Evolutionary conservation across 1,140 invertebrate species (phyloP), one percentile per base, ranked within the genome.

Genomic region (Pogonomyrmex barbatus): DNA sequence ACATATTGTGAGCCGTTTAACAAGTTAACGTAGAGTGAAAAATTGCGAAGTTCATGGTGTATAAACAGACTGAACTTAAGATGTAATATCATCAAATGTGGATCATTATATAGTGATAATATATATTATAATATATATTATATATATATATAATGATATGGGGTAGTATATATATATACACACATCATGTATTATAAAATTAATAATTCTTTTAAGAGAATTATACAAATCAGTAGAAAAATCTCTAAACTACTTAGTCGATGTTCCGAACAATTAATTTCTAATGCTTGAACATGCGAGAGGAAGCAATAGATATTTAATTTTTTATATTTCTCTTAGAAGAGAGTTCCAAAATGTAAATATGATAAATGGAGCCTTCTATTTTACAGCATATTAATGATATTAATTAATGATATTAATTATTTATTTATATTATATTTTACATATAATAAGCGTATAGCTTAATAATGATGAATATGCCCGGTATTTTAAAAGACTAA

Each of bases 281-380:
- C 47, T 36, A 60, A 86, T 63, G 62, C 75, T 90, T 90, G 58
- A 42, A 68, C 75, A 71, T 77, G 77, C 83, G 39, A 68, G 39
- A 68, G 12, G 39, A 84, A 36, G 75, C 81, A 90, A 85, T 87
- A 87, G 70, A 87, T 90, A 86, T 88, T 91, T 91, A 91, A 91
- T 91, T 91, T 24, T 91, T 91, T 91, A 85, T 88, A 91, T 86
- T 60, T 75, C 75, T 85, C 73, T 82, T 85, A 82, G 45, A 78
- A 54, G 60, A 86, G 63, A 86, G 24, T 30, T 70, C 71, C 54
- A 24, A 42, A 65, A 86, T 89, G 88, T 91, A 91, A 91, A 91
- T 30, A 42, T 45, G 58, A 78, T 79, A 86, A 86, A 86, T 30
- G 78, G 52, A 91, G 56, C 54, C 79, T 87, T 91, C 45, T 86